phyloP scores from a whole-genome alignment of 1,140 invertebrate genomes.

The Venturia canescens region DNA sequence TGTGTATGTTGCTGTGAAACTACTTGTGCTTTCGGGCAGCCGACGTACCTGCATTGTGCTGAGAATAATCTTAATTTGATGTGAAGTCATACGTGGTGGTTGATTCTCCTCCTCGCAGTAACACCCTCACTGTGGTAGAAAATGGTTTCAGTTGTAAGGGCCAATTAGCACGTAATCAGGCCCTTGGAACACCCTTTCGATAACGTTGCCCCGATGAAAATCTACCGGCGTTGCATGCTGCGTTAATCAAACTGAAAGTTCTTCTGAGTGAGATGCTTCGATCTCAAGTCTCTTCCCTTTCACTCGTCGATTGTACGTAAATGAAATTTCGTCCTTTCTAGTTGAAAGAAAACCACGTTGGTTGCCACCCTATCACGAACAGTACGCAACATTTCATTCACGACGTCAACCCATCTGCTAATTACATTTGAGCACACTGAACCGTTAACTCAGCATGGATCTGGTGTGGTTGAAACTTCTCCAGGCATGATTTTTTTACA shows the following conservation, averaged over 20 bases:
- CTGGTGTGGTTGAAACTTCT: background rate
- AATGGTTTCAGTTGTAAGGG: background rate
- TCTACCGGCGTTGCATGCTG: background rate
- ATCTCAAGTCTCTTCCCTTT: background rate
- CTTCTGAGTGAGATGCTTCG: background rate
- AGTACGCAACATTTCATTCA: background rate
- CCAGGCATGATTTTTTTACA: background rate
- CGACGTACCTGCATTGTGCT: conserved; percentile 2
- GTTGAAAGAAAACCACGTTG: background rate
- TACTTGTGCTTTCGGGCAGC: background rate
- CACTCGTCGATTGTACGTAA: background rate
- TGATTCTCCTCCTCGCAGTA: background rate
- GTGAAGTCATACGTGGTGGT: conserved; percentile 20
- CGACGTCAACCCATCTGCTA: background rate
- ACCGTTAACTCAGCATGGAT: background rate
- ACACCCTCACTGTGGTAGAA: conserved; percentile 14
- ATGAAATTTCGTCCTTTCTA: background rate
- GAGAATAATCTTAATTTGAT: conserved; percentile 35
- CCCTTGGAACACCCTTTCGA: conserved; percentile 4
- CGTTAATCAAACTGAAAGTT: conserved; percentile 30
- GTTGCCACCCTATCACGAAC: background rate
- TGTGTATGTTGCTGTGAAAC: too few relatives aligned
- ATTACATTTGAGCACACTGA: conserved; percentile 5
- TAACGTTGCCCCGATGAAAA: conserved; percentile 5
- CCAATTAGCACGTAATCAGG: conserved; percentile 39